Conservation (phyloP, 2,888 invertebrate species). For the Eurois occulta region DNA sequence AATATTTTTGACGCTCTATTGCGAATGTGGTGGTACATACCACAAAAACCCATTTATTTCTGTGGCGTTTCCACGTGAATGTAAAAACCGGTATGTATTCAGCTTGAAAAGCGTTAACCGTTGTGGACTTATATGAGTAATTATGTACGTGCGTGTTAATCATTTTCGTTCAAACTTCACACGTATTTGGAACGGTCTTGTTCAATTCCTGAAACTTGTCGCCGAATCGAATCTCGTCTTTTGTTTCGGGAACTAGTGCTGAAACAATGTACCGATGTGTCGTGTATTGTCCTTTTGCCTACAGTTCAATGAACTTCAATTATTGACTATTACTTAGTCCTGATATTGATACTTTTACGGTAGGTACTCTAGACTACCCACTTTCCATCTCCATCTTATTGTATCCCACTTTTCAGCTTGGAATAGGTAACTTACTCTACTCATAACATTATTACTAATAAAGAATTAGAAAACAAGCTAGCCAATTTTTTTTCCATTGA, state of each 20-base stretch:
- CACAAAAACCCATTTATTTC: conserved; percentile 66
- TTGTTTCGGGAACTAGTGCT: conserved; percentile 2
- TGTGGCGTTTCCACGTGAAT: conserved; percentile 41
- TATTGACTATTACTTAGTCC: background rate
- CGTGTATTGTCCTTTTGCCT: background rate
- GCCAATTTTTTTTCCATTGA: background rate
- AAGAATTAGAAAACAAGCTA: background rate
- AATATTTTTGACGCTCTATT: conserved; percentile 21
- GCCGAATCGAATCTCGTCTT: conserved; percentile 25
- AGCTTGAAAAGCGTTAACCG: conserved; percentile 29
- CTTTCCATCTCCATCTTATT: background rate
- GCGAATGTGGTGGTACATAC: conserved; percentile 37
- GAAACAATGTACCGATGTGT: background rate
- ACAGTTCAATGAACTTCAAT: conserved; percentile 3
- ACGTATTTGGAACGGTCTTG: conserved; percentile 18
- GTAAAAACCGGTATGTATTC: conserved; percentile 41
- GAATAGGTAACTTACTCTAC: background rate
- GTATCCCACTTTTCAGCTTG: background rate
- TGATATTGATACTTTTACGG: background rate
- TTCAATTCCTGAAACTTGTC: conserved; percentile 26
- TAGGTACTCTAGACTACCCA: background rate
- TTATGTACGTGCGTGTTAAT: conserved; percentile 27
- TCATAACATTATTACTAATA: background rate
- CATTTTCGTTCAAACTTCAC: conserved; percentile 18
- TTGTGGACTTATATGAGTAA: conserved; percentile 13